Evolutionary conservation across 1,140 invertebrate species (phyloP), one percentile per base, ranked within the genome.

Genomic region (Augochlora pura): DNA sequence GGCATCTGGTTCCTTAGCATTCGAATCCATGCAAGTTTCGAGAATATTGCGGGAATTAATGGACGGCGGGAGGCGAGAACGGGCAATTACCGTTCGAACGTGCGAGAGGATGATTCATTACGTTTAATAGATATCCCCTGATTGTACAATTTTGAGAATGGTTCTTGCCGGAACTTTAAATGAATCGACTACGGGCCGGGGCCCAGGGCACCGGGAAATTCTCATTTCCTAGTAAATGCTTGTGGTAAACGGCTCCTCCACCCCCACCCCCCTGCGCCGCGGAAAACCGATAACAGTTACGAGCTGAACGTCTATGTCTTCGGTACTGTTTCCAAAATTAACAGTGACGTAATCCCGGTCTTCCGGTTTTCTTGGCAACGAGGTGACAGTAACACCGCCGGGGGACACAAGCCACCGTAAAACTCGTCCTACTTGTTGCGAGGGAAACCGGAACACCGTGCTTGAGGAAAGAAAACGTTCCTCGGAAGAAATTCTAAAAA

Each of bases 151-250:
- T 79, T 79, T 79, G 52, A 18, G 54, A 79, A 73, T 62, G 54
- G 62, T 42, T 59, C 52, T 52, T 67, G 54, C 52, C 1, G 21
- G 52, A 74, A 79, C 49, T 79, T 79, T 74, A 67, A 79, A 74
- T 49, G 77, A 66, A 74, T 74, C 54, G 60, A 64, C 49, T 62
- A n/a, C n/a, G n/a, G n/a, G n/a, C n/a, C n/a, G n/a, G n/a, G 54
- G 39, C 42, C 52, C 18, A 54, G 39, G 62, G 46, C 12, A 6
- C 14, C 39, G n/a, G 7, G 70, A 66, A 79, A 79, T 73, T 70
- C 73, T 70, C 57, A 64, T 81, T 81, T 81, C 65, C 12, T 52
- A 76, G 52, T 68, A 75, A 83, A 86, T 77, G 80, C 74, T 71
- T 42, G 71, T 42, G 67, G 82, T 54, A 69, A 81, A 84, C 62